phyloP scores from a whole-genome alignment of 2,113 vertebrate genomes.

The Loxodonta africana region DNA sequence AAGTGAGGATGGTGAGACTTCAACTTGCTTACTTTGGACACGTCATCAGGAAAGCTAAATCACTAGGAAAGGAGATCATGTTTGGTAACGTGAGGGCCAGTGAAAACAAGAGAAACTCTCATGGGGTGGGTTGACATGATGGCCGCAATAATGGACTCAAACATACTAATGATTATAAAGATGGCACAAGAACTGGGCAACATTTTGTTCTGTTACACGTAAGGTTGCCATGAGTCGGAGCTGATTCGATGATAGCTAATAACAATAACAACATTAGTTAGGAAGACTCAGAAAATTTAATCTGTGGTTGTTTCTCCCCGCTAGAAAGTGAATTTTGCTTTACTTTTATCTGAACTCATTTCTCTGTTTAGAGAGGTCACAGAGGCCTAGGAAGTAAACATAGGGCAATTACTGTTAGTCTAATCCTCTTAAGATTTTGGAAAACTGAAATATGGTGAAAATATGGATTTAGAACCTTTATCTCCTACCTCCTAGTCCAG shows the following conservation, averaged over 20 bases:
- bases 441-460: background rate
- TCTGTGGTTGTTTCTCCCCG: background rate
- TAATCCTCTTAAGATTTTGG: background rate
- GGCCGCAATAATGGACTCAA: too few species aligned
- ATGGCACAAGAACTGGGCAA: background rate
- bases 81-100: background rate
- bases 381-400: background rate
- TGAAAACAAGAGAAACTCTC: background rate
- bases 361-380: background rate
- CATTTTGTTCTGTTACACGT: too few species aligned
- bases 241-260: background rate
- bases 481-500: background rate
- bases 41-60: background rate
- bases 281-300: background rate
- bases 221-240: background rate
- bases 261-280: background rate
- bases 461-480: background rate
- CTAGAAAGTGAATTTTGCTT: background rate
- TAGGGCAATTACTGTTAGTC: rapidly evolving
- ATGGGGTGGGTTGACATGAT: background rate
- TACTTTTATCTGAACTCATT: background rate
- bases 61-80: background rate
- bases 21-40: background rate
- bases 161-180: background rate
- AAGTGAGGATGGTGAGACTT: background rate